Percentiles rank a stretch among this genome's conserved stretches.
These are phyloP conservation scores for Drosophila varians DNA, from an alignment of 1,140 invertebrate genomes.

Conservation along the genomic window DNA sequence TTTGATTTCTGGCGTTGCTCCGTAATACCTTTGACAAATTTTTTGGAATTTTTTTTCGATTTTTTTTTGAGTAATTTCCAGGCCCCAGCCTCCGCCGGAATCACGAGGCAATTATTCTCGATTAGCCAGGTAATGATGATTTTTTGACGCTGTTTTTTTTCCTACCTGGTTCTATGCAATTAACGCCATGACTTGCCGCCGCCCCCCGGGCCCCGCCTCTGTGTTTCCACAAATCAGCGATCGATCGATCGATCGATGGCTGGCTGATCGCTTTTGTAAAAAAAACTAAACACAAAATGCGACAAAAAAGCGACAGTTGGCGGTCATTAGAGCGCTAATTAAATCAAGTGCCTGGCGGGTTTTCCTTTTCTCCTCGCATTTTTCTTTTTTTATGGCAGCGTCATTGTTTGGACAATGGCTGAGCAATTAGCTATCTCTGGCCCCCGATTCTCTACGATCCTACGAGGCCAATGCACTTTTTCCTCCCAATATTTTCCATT, in stretches of 20 bases:
- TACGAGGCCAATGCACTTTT: slow-evolving; percentile 39
- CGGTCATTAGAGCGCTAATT: slow-evolving; percentile 75
- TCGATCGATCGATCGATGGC: slow-evolving; percentile 22
- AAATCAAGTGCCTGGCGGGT: slow-evolving; percentile 61
- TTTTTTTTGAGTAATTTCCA: neutral
- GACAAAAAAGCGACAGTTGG: slow-evolving; percentile 6
- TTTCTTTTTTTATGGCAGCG: slow-evolving; percentile 34
- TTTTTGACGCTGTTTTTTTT: slow-evolving; percentile 9
- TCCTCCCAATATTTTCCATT: neutral
- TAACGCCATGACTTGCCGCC: slow-evolving; percentile 60
- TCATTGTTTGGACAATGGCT: slow-evolving; percentile 78
- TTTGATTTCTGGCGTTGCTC: neutral
- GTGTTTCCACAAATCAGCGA: slow-evolving; percentile 51
- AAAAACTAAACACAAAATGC: neutral
- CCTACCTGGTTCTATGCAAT: slow-evolving; percentile 63
- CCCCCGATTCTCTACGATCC: slow-evolving; percentile 2
- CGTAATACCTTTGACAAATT: slow-evolving; percentile 73
- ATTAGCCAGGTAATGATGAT: slow-evolving; percentile 61
- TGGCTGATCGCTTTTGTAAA: slow-evolving; percentile 23
- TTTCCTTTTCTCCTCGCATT: neutral
- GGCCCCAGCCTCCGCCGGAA: slow-evolving; percentile 4
- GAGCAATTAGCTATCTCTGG: slow-evolving; percentile 57
- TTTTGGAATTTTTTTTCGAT: neutral
- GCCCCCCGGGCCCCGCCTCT: slow-evolving; percentile 12
- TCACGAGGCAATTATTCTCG: slow-evolving; percentile 74